Percentiles rank a stretch among this genome's conserved stretches.
Conservation (phyloP, 1,140 invertebrate species). For the Wiebesia pumilae region DNA sequence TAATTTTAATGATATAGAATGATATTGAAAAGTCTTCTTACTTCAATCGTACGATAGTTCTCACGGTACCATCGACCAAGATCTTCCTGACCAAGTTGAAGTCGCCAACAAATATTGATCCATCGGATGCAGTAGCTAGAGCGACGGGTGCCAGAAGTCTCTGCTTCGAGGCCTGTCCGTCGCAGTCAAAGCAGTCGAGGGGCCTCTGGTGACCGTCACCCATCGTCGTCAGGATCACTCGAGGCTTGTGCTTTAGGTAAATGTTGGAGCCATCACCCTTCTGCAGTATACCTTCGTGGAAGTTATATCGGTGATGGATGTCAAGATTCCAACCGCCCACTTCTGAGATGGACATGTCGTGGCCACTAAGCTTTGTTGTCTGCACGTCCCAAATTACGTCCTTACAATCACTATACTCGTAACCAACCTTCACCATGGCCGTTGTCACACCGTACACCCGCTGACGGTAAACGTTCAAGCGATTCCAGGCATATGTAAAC, state of each 20-base stretch:
- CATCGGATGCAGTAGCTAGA: constrained; percentile 91
- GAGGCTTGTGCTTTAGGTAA: constrained; percentile 94
- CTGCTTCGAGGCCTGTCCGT: constrained; percentile 87
- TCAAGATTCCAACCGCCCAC: constrained; percentile 98
- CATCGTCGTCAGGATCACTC: constrained; percentile 93
- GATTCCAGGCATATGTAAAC: constrained; percentile 97
- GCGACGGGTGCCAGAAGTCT: constrained; percentile 93
- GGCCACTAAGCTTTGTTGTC: constrained; percentile 94
- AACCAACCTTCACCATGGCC: constrained; percentile 95
- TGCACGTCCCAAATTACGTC: constrained; percentile 96
- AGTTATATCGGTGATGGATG: constrained; percentile 97
- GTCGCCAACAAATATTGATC: constrained; percentile 96
- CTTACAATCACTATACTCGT: constrained; percentile 94
- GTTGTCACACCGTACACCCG: constrained; percentile 94
- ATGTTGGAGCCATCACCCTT: constrained; percentile 98
- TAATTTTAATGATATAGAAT: neutral
- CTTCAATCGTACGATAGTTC: constrained; percentile 93
- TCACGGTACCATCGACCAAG: constrained; percentile 89
- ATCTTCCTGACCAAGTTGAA: constrained; percentile 96
- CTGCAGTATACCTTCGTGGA: constrained; percentile 97
- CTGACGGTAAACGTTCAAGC: constrained; percentile 96
- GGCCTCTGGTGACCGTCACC: constrained; percentile 93
- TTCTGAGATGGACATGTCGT: constrained; percentile 97
- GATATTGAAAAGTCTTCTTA: constrained; percentile 73
- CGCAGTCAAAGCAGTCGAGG: constrained; percentile 88